A percentile compares a stretch with the other conserved stretches of the same genome.
These are phyloP conservation scores for Catagonus wagneri DNA, from an alignment of 2,113 vertebrate genomes.

Conservation along the genomic window DNA sequence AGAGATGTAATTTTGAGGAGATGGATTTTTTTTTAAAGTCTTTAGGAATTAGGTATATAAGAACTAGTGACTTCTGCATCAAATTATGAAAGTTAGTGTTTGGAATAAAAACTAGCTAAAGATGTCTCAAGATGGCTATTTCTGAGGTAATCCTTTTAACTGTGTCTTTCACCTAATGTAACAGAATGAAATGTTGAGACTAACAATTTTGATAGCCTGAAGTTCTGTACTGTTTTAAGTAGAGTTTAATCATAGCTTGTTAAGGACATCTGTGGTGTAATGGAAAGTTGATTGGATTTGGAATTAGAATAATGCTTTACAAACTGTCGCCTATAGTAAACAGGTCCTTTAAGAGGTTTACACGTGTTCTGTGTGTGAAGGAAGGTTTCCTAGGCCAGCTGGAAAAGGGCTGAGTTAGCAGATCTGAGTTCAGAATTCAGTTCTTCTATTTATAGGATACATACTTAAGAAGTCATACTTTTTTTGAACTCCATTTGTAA, in stretches of 20 bases:
- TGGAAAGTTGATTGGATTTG: conserved; percentile 66
- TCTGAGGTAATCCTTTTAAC: conserved; percentile 70
- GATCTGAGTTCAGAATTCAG: not conserved
- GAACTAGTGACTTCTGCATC: conserved; percentile 63
- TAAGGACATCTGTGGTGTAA: conserved; percentile 61
- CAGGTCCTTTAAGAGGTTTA: conserved; percentile 23
- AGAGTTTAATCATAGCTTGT: conserved; percentile 65
- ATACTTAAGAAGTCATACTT: not conserved
- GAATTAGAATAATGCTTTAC: conserved; percentile 61
- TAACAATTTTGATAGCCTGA: conserved; percentile 73
- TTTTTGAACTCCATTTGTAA: not conserved
- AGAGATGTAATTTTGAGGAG: conserved; percentile 45
- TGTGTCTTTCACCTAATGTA: conserved; percentile 64
- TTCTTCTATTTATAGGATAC: not conserved
- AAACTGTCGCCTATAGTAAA: conserved; percentile 56
- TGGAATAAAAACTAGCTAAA: conserved; percentile 71
- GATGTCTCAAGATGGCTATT: conserved; percentile 55
- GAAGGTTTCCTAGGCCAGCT: not conserved
- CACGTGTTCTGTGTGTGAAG: not conserved
- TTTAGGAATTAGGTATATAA: conserved; percentile 47
- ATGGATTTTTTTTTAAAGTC: not conserved
- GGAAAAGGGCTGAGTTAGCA: conserved; percentile 23
- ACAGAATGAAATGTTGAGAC: conserved; percentile 53
- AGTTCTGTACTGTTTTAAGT: conserved; percentile 74
- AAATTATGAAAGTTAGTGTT: conserved; percentile 65